phyloP scores from a whole-genome alignment of 2,888 invertebrate species.

The Ommatoiulus sabulosus region DNA sequence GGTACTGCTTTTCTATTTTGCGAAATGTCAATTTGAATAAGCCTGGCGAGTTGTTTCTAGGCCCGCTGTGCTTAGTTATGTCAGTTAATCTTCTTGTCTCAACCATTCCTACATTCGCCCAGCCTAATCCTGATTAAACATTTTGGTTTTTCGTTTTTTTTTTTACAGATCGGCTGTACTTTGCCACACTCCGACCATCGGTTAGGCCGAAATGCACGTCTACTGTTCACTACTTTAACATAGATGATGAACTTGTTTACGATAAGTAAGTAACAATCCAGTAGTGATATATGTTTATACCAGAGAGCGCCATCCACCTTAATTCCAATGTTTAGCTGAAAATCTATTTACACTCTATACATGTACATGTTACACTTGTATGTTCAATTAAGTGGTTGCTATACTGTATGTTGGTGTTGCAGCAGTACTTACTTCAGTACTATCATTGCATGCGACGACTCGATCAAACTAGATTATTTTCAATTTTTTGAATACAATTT shows the following conservation, averaged over 20 bases:
- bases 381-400: too few species aligned
- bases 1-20: neutral
- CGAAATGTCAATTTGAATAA: neutral
- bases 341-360: neutral
- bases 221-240: conserved; percentile 88
- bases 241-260: conserved; percentile 90
- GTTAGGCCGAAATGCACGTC: conserved; percentile 82
- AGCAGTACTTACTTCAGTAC: too few species aligned
- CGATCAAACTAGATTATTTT: too few species aligned
- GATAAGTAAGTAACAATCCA: conserved; percentile 79
- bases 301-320: too few species aligned
- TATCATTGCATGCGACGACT: too few species aligned
- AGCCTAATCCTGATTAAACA: too few species aligned
- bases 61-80: neutral
- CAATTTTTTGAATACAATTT: too few species aligned
- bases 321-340: neutral
- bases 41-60: too few species aligned
- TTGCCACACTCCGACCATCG: conserved; percentile 84
- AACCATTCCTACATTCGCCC: neutral
- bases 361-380: neutral
- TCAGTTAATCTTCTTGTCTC: neutral
- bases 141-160: conserved; percentile 62
- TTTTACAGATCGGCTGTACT: conserved; percentile 88
- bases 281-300: too few species aligned
- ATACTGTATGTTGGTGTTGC: too few species aligned